Conservation (phyloP, 2,113 vertebrate genomes). For the Chrysemys picta region DNA sequence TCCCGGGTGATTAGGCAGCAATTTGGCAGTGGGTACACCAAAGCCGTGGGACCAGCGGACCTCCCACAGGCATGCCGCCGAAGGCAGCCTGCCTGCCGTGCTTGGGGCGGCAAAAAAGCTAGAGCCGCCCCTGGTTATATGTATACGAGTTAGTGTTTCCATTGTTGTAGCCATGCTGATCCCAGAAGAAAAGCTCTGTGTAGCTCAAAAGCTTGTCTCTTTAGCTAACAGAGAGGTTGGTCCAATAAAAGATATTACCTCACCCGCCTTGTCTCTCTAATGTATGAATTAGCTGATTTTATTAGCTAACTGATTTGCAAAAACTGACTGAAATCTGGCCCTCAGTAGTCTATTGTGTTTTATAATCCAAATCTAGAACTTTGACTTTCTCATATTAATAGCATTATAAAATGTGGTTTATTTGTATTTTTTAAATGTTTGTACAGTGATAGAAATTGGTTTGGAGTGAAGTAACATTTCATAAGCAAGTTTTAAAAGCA, state of each 20-base stretch:
- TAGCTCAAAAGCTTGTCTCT: no score
- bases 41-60: no score
- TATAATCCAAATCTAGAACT: constrained; percentile 8
- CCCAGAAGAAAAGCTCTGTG: background rate
- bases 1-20: no score
- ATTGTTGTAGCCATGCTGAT: background rate
- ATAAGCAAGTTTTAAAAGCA: background rate
- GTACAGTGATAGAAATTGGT: background rate
- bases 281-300: constrained; percentile 40
- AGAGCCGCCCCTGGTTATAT: background rate
- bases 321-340: constrained; percentile 25
- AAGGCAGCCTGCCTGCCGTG: no score
- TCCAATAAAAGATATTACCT: background rate
- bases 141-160: background rate
- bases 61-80: no score
- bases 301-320: constrained; percentile 29
- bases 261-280: background rate
- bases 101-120: no score
- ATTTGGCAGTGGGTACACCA: no score
- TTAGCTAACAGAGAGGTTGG: background rate
- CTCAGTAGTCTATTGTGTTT: constrained; percentile 17
- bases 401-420: background rate
- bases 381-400: background rate
- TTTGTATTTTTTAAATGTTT: background rate
- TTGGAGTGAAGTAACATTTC: background rate